These are phyloP conservation scores for Epizoanthus stellaris DNA, from an alignment of 92 coral and sea anemone genomes.

Conservation along the genomic window DNA sequence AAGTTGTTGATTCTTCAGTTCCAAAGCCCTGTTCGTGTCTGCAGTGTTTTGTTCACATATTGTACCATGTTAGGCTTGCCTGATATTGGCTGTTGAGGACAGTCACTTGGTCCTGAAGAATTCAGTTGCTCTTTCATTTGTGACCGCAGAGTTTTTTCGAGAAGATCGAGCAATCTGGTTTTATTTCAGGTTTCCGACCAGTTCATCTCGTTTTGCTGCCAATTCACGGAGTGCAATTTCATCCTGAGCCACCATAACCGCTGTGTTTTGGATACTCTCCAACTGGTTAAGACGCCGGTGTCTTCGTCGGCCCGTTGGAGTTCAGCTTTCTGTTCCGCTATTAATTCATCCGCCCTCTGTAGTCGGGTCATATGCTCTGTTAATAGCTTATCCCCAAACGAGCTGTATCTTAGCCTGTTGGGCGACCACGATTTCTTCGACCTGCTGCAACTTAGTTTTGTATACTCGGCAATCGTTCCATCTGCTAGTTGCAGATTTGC, in stretches of 20 bases:
- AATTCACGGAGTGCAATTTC: not conserved
- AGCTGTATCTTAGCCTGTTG: not conserved
- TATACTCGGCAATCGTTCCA: no score
- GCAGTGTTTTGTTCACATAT: not conserved
- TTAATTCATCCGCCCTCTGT: not conserved
- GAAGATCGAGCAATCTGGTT: not conserved
- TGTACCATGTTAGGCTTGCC: not conserved
- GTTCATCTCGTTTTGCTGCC: not conserved
- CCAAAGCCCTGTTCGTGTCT: not conserved
- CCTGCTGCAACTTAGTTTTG: not conserved
- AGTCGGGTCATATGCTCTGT: not conserved
- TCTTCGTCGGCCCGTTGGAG: slow-evolving; percentile 15
- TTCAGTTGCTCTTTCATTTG: not conserved
- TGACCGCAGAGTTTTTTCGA: not conserved
- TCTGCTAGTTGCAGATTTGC: no score
- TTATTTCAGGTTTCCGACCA: not conserved
- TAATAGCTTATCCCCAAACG: not conserved
- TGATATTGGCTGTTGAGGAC: not conserved
- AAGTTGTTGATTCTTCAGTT: not conserved
- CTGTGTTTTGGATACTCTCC: not conserved
- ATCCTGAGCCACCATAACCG: not conserved
- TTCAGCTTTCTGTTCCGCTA: not conserved
- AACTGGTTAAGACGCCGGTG: slow-evolving; percentile 14
- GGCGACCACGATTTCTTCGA: not conserved
- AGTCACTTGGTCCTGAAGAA: not conserved